Evolutionary conservation across 2,113 vertebrate genomes (phyloP).

Genomic region (Channa maculata): DNA sequence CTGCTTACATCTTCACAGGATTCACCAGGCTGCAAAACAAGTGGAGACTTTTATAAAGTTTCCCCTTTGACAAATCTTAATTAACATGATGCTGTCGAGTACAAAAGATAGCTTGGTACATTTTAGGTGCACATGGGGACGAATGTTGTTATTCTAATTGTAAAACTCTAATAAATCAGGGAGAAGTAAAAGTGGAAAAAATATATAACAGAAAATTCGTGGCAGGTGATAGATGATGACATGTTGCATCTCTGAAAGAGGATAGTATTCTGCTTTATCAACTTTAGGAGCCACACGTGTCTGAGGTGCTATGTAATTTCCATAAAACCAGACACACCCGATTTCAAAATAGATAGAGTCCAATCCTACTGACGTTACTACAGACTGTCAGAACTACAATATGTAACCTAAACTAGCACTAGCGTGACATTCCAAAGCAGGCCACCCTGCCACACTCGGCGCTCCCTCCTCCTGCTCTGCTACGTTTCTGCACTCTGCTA

Average conservation of each 20-base stretch:
- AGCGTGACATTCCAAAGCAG: too few relatives aligned
- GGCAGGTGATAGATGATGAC: constrained; percentile 44
- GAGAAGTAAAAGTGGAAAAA: constrained; percentile 22
- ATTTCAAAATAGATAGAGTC: constrained; percentile 7
- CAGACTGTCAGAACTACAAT: not conserved
- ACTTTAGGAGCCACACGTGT: constrained; percentile 26
- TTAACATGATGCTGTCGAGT: constrained; percentile 6
- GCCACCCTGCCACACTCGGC: too few relatives aligned
- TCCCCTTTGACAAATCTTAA: constrained; percentile 13
- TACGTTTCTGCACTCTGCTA: too few relatives aligned
- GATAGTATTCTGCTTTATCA: constrained; percentile 22
- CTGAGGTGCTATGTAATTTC: constrained; percentile 34
- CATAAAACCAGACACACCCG: constrained; percentile 21
- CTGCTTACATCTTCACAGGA: constrained; percentile 26
- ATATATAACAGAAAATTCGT: constrained; percentile 29
- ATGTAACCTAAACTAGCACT: too few relatives aligned
- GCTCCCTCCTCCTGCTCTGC: too few relatives aligned
- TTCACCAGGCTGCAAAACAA: constrained; percentile 33
- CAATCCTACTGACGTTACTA: constrained; percentile 15
- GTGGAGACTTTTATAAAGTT: constrained; percentile 27
- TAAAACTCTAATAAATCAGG: constrained; percentile 66
- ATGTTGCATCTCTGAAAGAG: constrained; percentile 18
- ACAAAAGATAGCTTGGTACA: constrained; percentile 23
- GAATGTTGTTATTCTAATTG: constrained; percentile 47
- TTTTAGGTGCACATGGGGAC: constrained; percentile 21